phyloP scores from a whole-genome alignment of 2,113 vertebrate species.

The Spea multiplicata region DNA sequence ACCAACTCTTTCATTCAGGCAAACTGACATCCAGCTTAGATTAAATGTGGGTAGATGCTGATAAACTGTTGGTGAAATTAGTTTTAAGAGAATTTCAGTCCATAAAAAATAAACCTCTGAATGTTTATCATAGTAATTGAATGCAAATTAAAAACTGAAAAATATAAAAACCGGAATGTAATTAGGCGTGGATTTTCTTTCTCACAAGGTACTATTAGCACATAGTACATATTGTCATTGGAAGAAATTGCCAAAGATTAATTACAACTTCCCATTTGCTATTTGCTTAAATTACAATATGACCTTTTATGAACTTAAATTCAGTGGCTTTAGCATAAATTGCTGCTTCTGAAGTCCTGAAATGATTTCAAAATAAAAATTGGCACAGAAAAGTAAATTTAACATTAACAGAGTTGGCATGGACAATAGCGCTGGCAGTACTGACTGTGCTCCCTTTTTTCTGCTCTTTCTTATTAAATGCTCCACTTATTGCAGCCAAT shows the following conservation, averaged over 20 bases:
- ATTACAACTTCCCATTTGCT: neutral
- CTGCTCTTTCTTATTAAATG: constrained; percentile 40
- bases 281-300: constrained; percentile 11
- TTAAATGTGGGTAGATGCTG: neutral
- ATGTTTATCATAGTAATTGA: no score
- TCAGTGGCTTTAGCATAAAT: neutral
- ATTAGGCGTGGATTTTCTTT: neutral
- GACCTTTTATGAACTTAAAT: neutral
- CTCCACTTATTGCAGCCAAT: constrained; percentile 46
- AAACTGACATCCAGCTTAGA: neutral
- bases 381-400: neutral
- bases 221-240: constrained; percentile 11
- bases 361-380: constrained; percentile 29
- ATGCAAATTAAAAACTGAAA: neutral
- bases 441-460: constrained; percentile 44
- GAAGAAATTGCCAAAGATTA: neutral
- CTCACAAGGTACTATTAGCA: neutral
- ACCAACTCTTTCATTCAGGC: neutral
- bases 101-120: no score
- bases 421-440: constrained; percentile 28
- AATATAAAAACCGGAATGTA: neutral
- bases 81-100: no score
- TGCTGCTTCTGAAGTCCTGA: constrained; percentile 20
- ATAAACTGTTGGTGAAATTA: no score
- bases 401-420: neutral